phyloP scores from a whole-genome alignment of 2,888 invertebrate genomes.

The Drosophila leonis region DNA sequence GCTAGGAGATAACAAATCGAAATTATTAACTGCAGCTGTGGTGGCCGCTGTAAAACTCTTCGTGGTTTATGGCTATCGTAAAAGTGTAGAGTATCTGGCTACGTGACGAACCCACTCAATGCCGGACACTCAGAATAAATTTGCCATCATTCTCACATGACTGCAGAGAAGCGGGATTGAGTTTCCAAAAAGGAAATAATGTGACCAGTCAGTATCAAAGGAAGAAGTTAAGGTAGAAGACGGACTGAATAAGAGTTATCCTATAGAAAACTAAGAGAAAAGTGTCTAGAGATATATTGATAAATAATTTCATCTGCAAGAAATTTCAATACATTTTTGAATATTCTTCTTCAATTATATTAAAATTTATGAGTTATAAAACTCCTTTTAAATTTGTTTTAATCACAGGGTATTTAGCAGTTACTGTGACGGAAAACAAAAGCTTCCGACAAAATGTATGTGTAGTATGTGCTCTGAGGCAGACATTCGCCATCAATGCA shows the following conservation, averaged over 20 bases:
- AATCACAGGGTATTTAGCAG: conserved; percentile 1
- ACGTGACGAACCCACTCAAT: conserved; percentile 39
- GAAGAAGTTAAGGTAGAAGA: too few relatives aligned
- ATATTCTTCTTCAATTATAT: neutral
- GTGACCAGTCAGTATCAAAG: conserved; percentile 23
- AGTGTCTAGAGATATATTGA: neutral
- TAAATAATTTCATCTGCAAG: too few relatives aligned
- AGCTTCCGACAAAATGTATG: neutral
- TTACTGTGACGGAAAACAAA: neutral
- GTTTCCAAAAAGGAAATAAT: conserved; percentile 60
- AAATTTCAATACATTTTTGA: too few relatives aligned
- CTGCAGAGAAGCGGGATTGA: conserved; percentile 34
- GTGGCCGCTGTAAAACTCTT: conserved; percentile 38
- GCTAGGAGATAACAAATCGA: conserved; percentile 53
- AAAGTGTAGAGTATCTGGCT: conserved; percentile 40
- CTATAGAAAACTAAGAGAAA: neutral
- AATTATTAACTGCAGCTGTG: conserved; percentile 74
- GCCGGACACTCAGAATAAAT: conserved; percentile 24
- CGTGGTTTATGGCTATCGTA: conserved; percentile 37
- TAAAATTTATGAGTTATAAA: neutral
- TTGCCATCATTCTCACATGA: conserved; percentile 40
- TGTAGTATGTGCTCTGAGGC: neutral
- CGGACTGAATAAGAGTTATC: neutral
- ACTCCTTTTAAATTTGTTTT: neutral
- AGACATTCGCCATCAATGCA: conserved; percentile 26